Evolutionary conservation across 2,113 vertebrate genomes (phyloP).

Genomic region (Etheostoma spectabile): DNA sequence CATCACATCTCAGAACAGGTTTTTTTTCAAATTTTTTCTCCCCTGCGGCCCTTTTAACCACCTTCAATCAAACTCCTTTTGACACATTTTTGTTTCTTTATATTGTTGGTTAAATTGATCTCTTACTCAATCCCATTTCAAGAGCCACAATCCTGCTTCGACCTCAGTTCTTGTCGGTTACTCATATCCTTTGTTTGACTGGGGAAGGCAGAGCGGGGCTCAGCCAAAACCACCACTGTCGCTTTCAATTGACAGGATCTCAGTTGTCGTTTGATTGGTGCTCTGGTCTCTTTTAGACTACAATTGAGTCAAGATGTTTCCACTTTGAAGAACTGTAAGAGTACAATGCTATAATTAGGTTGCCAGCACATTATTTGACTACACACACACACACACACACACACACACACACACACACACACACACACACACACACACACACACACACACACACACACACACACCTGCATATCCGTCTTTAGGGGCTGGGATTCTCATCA

Average conservation of each 20-base stretch:
- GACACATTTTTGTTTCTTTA: slow-evolving; percentile 41
- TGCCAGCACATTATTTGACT: slow-evolving; percentile 47
- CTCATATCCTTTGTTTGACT: slow-evolving; percentile 58
- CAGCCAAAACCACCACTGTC: slow-evolving; percentile 69
- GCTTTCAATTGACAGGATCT: slow-evolving; percentile 61
- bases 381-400: slow-evolving; percentile 53
- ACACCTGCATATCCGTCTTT: slow-evolving; percentile 53
- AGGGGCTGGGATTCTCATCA: slow-evolving; percentile 49
- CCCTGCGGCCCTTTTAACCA: slow-evolving; percentile 4
- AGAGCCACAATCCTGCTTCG: slow-evolving; percentile 36
- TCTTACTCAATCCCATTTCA: slow-evolving; percentile 40
- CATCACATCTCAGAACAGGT: slow-evolving; percentile 14
- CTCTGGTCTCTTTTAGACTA: slow-evolving; percentile 25
- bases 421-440: slow-evolving; percentile 37
- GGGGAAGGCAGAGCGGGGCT: slow-evolving; percentile 41
- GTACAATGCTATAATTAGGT: slow-evolving; percentile 34
- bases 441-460: slow-evolving; percentile 56
- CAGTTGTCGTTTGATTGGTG: slow-evolving; percentile 51
- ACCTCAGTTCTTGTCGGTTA: slow-evolving; percentile 28
- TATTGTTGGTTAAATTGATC: slow-evolving; percentile 57
- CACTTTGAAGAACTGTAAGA: slow-evolving; percentile 38
- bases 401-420: slow-evolving; percentile 68
- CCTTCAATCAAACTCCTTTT: slow-evolving; percentile 28
- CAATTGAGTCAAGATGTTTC: slow-evolving; percentile 75
- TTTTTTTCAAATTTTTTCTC: not conserved